phyloP scores from a whole-genome alignment of 1,140 invertebrate species.

The Philaenus spumarius region DNA sequence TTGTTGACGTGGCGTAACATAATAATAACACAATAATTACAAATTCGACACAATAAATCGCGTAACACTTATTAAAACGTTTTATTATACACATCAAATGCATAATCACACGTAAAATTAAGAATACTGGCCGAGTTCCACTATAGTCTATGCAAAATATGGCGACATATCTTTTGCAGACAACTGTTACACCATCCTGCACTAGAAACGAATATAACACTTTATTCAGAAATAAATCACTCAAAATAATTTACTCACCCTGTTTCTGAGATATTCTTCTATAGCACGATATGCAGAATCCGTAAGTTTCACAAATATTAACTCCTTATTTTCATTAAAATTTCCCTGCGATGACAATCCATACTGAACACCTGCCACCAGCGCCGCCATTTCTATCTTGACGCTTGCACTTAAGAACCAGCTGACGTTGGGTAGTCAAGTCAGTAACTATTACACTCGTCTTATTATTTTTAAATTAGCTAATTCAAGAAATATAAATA shows the following conservation, averaged over 20 bases:
- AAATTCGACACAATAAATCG: no score
- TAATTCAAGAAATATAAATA: background rate
- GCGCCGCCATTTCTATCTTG: slow-evolving; percentile 79
- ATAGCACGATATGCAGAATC: slow-evolving; percentile 87
- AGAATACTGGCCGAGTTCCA: no score
- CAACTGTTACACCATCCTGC: slow-evolving; percentile 27
- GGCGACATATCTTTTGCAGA: slow-evolving; percentile 28
- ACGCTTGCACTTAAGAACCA: slow-evolving; percentile 36
- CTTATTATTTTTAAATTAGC: slow-evolving; percentile 1
- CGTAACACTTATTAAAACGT: no score
- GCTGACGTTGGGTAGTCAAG: slow-evolving; percentile 29
- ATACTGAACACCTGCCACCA: slow-evolving; percentile 91
- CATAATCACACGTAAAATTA: no score
- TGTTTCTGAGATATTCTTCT: slow-evolving; percentile 79
- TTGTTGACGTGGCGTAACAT: slow-evolving; percentile 19
- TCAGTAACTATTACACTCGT: slow-evolving; percentile 8
- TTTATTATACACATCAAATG: no score
- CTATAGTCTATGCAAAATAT: slow-evolving; percentile 25
- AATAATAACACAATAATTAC: background rate
- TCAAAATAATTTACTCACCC: slow-evolving; percentile 53
- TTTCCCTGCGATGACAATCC: slow-evolving; percentile 83
- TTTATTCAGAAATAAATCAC: background rate
- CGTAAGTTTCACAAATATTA: slow-evolving; percentile 90
- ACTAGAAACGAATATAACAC: slow-evolving; percentile 9
- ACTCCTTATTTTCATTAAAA: slow-evolving; percentile 79